Percentiles rank a stretch among this genome's conserved stretches.
Conservation (phyloP, 2,888 invertebrate species). For the Pristionchus maxplancki region DNA sequence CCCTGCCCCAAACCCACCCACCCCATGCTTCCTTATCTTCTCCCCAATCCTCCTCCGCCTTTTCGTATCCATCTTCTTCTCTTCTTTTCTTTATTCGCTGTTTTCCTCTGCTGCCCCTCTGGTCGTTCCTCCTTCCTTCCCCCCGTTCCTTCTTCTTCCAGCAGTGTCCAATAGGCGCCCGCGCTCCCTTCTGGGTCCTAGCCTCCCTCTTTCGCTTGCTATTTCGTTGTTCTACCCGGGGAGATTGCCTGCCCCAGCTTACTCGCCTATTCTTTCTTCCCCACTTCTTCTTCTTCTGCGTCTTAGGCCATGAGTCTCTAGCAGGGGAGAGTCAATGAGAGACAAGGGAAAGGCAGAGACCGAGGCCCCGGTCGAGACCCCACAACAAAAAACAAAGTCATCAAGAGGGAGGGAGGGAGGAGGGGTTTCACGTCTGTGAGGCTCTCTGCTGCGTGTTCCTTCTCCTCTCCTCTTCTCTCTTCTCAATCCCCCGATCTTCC, state of each 20-base stretch:
- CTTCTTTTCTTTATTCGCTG: constrained; percentile 46
- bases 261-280: constrained; percentile 41
- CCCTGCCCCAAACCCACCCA: not conserved
- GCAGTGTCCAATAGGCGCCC: not conserved
- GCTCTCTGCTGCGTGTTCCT: constrained; percentile 26
- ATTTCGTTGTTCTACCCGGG: not conserved
- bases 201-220: not conserved
- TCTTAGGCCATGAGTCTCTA: not conserved
- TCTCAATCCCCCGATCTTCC: constrained; percentile 9
- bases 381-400: constrained; percentile 47
- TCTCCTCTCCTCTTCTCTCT: constrained; percentile 14
- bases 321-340: not conserved
- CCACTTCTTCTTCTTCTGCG: not conserved
- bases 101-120: not conserved
- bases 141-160: not conserved
- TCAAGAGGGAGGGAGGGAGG: constrained; percentile 20
- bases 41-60: not conserved
- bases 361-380: not conserved
- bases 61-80: constrained; percentile 44
- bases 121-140: not conserved
- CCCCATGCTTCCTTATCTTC: not conserved
- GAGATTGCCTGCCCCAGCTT: constrained; percentile 23
- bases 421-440: constrained; percentile 17
- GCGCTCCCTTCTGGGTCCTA: not conserved
- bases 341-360: not conserved